Conservation (phyloP, 2,888 invertebrate species). For the Alsophila aescularia region DNA sequence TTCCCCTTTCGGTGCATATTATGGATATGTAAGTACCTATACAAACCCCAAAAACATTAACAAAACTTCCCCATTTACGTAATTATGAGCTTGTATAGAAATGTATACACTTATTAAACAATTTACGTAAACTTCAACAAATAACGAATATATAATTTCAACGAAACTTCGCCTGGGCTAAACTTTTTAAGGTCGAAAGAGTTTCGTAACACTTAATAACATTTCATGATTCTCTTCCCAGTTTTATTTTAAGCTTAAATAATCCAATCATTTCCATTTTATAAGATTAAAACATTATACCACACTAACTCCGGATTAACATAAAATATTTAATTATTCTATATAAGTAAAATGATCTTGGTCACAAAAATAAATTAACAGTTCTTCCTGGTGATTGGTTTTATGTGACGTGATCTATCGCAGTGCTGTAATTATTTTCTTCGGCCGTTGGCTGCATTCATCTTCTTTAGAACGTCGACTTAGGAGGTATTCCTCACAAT, state of each 20-base stretch:
- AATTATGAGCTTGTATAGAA: no score
- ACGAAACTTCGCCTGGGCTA: no score
- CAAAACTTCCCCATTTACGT: no score
- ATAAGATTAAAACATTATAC: constrained; percentile 6
- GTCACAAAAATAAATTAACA: constrained; percentile 26
- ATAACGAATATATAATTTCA: no score
- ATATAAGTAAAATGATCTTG: constrained; percentile 26
- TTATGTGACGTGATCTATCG: constrained; percentile 39
- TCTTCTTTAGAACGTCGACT: constrained; percentile 47
- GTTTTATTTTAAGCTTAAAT: neutral
- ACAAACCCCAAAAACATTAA: no score
- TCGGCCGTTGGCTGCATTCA: constrained; percentile 31
- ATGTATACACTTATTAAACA: no score
- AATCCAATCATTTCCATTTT: constrained; percentile 3
- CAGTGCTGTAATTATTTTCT: constrained; percentile 33
- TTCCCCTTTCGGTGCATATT: no score
- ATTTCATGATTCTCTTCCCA: neutral
- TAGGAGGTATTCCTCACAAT: constrained; percentile 65
- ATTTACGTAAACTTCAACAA: no score
- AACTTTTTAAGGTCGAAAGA: no score
- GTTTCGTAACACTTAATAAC: no score
- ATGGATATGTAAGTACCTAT: no score
- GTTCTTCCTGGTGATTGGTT: constrained; percentile 23
- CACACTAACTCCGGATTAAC: constrained; percentile 25
- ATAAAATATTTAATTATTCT: constrained; percentile 26